Percentiles rank a stretch among this genome's conserved stretches.
These are phyloP conservation scores for Ivindomyrus marchei DNA, from an alignment of 2,113 vertebrate species.

Conservation along the genomic window DNA sequence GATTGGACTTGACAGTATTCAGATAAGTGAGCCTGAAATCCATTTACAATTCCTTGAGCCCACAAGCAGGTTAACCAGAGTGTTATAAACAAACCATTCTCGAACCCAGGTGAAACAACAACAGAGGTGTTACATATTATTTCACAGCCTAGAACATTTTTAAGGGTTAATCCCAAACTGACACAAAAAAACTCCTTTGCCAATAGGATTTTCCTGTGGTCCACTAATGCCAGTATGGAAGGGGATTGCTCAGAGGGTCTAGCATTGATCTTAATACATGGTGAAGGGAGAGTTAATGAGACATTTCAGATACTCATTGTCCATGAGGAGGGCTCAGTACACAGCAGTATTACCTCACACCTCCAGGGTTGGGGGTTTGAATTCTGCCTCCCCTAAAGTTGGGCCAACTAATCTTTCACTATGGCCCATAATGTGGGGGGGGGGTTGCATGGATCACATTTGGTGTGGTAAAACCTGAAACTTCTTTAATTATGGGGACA, in stretches of 20 bases:
- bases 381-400: neutral
- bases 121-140: neutral
- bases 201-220: neutral
- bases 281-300: neutral
- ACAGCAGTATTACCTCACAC: neutral
- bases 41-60: neutral
- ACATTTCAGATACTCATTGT: neutral
- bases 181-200: neutral
- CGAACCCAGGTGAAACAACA: neutral
- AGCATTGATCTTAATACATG: neutral
- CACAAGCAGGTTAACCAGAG: neutral
- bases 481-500: too few relatives aligned
- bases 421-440: neutral
- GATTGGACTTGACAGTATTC: neutral
- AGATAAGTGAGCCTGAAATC: neutral
- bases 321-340: neutral
- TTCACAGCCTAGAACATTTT: neutral
- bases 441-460: too few relatives aligned
- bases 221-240: neutral
- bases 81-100: neutral
- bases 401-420: neutral
- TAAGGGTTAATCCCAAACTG: conserved; percentile 13
- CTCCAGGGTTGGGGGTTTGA: neutral
- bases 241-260: neutral
- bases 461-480: too few relatives aligned